phyloP scores from a whole-genome alignment of 2,888 invertebrate genomes.

The Palloptera scutellata region DNA sequence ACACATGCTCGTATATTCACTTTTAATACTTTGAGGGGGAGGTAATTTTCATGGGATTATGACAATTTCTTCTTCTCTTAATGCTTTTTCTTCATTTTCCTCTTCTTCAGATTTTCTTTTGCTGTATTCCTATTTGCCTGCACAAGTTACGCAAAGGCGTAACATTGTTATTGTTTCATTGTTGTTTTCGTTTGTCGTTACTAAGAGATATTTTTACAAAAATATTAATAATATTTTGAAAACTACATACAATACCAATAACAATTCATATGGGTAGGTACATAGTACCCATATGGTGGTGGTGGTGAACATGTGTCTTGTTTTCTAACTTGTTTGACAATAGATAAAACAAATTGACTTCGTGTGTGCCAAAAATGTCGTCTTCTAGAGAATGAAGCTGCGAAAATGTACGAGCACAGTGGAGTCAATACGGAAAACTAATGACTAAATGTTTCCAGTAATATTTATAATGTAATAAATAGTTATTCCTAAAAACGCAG shows the following conservation, averaged over 20 bases:
- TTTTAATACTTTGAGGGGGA: constrained; percentile 10
- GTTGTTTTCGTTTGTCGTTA: neutral
- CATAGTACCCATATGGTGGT: neutral
- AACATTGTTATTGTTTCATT: neutral
- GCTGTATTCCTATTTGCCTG: neutral
- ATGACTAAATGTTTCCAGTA: constrained; percentile 5
- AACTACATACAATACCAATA: too few relatives aligned
- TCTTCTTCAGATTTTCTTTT: too few relatives aligned
- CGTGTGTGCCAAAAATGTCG: constrained; percentile 59
- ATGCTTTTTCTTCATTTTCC: constrained; percentile 3
- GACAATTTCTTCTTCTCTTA: neutral
- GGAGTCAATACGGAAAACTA: neutral
- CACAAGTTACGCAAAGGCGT: neutral
- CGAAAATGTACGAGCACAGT: constrained; percentile 25
- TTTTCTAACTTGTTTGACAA: constrained; percentile 50
- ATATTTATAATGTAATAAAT: neutral
- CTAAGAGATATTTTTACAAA: neutral
- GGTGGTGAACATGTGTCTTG: constrained; percentile 38
- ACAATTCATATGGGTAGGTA: neutral
- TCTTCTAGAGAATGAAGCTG: constrained; percentile 37
- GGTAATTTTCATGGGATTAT: neutral
- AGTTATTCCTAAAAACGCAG: too few relatives aligned
- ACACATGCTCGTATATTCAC: constrained; percentile 18
- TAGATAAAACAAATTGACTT: constrained; percentile 62
- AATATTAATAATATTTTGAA: neutral